These are phyloP conservation scores for Tympanuchus pallidicinctus DNA, from an alignment of 2,113 vertebrate species.

Conservation along the genomic window DNA sequence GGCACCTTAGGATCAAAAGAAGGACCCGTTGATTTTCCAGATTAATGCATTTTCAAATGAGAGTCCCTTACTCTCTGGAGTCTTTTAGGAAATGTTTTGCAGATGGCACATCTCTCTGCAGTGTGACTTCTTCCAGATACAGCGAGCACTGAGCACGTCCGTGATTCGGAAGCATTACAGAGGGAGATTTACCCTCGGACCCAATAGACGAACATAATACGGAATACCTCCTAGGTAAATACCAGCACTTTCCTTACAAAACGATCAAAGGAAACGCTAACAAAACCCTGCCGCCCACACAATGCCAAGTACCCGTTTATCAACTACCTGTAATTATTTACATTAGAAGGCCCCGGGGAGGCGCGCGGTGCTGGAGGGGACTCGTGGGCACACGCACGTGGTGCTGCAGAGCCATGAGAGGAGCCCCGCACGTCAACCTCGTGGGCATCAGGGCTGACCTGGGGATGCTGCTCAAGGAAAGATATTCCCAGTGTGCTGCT, in stretches of 20 bases:
- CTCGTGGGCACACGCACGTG: not conserved
- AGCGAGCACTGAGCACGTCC: not conserved
- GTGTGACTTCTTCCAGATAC: constrained; percentile 33
- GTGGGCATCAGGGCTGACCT: not conserved
- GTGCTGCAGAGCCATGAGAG: not conserved
- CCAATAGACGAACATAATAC: constrained; percentile 12
- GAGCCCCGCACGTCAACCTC: not conserved
- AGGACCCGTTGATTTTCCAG: constrained; percentile 49
- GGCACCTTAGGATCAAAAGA: constrained; percentile 63
- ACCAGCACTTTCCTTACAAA: constrained; percentile 32
- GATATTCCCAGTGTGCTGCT: not conserved
- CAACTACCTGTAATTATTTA: constrained; percentile 47
- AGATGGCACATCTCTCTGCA: not conserved
- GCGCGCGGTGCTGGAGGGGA: not conserved
- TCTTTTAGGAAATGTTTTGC: constrained; percentile 55
- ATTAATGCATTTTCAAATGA: constrained; percentile 44
- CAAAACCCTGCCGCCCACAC: constrained; percentile 30
- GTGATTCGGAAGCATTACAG: not conserved
- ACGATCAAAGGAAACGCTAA: constrained; percentile 52
- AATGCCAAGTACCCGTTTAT: constrained; percentile 34
- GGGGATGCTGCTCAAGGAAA: not conserved
- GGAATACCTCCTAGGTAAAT: constrained; percentile 49
- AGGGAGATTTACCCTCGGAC: not conserved
- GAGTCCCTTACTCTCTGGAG: constrained; percentile 43
- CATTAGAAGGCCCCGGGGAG: constrained; percentile 24